phyloP scores from a whole-genome alignment of 2,888 invertebrate species.

The Ctena decussata region DNA sequence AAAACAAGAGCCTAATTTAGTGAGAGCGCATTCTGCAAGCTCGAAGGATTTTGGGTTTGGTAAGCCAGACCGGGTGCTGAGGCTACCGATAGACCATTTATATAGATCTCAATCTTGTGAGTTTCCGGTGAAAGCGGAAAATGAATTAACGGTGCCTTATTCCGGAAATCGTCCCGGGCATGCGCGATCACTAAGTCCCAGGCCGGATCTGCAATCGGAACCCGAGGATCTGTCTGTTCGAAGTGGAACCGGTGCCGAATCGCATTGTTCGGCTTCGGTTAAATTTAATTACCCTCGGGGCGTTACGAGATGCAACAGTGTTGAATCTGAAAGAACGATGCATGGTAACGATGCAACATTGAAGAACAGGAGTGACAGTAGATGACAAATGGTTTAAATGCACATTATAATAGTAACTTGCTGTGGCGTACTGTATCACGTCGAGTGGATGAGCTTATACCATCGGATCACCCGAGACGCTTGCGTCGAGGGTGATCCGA shows the following conservation, averaged over 20 bases:
- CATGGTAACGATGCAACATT: too few relatives aligned
- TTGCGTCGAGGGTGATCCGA: too few relatives aligned
- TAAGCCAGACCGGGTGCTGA: neutral
- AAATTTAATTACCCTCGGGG: neutral
- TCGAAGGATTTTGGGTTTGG: neutral
- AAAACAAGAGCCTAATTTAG: conserved; percentile 5
- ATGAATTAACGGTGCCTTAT: conserved; percentile 1
- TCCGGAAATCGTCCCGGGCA: conserved; percentile 13
- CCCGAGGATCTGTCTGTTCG: conserved; percentile 76
- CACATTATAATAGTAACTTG: too few relatives aligned
- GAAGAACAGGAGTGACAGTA: too few relatives aligned
- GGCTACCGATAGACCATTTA: neutral
- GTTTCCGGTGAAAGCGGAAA: conserved; percentile 17
- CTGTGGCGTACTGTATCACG: too few relatives aligned
- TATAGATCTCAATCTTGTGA: conserved; percentile 37
- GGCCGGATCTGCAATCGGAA: conserved; percentile 61
- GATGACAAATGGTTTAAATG: too few relatives aligned
- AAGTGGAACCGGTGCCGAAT: neutral
- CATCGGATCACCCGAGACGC: too few relatives aligned
- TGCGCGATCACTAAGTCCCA: conserved; percentile 26
- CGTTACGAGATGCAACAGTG: neutral
- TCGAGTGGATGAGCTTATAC: too few relatives aligned
- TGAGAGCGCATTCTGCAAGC: neutral
- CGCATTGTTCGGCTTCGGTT: neutral
- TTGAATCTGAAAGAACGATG: too few relatives aligned